Evolutionary conservation across 2,797 vertebrate species (phyloP).

Genomic region (Salmo trutta): DNA sequence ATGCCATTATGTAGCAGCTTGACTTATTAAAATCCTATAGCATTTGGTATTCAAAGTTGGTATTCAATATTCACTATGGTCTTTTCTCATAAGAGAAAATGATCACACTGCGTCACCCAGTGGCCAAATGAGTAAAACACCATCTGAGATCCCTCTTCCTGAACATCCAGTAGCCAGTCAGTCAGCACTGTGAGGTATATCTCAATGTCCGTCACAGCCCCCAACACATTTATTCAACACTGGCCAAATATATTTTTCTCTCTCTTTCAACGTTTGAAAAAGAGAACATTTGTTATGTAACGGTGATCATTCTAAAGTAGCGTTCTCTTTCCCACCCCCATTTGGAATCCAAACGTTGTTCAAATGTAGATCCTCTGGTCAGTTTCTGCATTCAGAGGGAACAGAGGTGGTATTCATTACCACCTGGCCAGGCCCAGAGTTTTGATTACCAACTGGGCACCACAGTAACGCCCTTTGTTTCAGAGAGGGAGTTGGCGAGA

Average conservation of each 20-base stretch:
- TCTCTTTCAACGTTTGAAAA: slow-evolving; percentile 23
- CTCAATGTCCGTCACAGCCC: not conserved
- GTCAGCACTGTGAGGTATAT: slow-evolving; percentile 12
- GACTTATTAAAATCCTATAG: not conserved
- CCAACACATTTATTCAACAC: slow-evolving; percentile 43
- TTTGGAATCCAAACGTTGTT: slow-evolving; percentile 27
- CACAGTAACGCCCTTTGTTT: slow-evolving; percentile 55
- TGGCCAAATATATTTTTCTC: slow-evolving; percentile 39
- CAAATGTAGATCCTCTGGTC: slow-evolving; percentile 40
- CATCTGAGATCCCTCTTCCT: not conserved
- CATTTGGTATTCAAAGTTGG: not conserved
- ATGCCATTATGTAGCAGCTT: not conserved
- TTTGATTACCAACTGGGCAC: slow-evolving; percentile 49
- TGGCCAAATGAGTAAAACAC: slow-evolving; percentile 21
- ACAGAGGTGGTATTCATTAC: slow-evolving; percentile 59
- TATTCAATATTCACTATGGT: not conserved
- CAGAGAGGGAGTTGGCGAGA: slow-evolving; percentile 43
- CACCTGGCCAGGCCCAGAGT: slow-evolving; percentile 43
- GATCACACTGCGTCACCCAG: slow-evolving; percentile 36
- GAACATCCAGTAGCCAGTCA: not conserved
- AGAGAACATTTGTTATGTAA: slow-evolving; percentile 17
- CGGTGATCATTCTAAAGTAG: slow-evolving; percentile 22
- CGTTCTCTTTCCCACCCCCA: slow-evolving; percentile 28
- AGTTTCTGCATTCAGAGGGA: slow-evolving; percentile 26
- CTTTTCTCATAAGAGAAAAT: not conserved